phyloP scores from a whole-genome alignment of 2,113 vertebrate genomes.

The Chionodraco myersi region DNA sequence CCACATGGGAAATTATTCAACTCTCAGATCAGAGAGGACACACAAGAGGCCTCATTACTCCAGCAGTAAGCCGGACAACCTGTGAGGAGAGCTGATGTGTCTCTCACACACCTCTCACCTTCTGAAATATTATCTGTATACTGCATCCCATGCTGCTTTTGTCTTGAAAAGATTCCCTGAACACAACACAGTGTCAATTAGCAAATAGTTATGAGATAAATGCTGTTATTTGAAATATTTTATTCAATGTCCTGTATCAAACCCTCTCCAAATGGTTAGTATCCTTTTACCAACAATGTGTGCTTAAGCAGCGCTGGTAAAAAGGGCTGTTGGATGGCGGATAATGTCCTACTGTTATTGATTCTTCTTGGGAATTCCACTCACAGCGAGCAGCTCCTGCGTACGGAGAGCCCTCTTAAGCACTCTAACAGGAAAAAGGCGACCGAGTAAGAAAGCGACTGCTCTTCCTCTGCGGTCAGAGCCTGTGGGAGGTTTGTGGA shows the following conservation, averaged over 20 bases:
- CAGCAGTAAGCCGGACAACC: slow-evolving; percentile 51
- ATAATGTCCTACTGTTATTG: slow-evolving; percentile 67
- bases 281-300: slow-evolving; percentile 38
- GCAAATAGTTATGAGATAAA: slow-evolving; percentile 1
- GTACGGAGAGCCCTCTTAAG: slow-evolving; percentile 26
- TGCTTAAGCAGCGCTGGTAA: slow-evolving; percentile 57
- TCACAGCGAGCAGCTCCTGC: slow-evolving; percentile 36
- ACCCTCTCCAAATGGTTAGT: slow-evolving; percentile 21
- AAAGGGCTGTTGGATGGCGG: slow-evolving; percentile 52
- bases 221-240: background rate
- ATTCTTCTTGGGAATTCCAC: slow-evolving; percentile 68
- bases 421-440: slow-evolving; percentile 35
- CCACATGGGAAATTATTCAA: slow-evolving; percentile 82
- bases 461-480: slow-evolving; percentile 58
- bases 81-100: slow-evolving; percentile 42
- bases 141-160: slow-evolving; percentile 28
- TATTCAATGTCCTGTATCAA: background rate
- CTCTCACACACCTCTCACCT: slow-evolving; percentile 11
- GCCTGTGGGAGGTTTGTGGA: slow-evolving; percentile 71
- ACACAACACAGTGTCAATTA: background rate
- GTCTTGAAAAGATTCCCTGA: slow-evolving; percentile 21
- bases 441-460: slow-evolving; percentile 8
- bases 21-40: slow-evolving; percentile 78
- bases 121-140: background rate
- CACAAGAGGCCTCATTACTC: slow-evolving; percentile 80